Percentiles rank a stretch among this genome's conserved stretches.
Conservation (phyloP, 2,888 invertebrate species). For the Oxyteleia sp. region DNA sequence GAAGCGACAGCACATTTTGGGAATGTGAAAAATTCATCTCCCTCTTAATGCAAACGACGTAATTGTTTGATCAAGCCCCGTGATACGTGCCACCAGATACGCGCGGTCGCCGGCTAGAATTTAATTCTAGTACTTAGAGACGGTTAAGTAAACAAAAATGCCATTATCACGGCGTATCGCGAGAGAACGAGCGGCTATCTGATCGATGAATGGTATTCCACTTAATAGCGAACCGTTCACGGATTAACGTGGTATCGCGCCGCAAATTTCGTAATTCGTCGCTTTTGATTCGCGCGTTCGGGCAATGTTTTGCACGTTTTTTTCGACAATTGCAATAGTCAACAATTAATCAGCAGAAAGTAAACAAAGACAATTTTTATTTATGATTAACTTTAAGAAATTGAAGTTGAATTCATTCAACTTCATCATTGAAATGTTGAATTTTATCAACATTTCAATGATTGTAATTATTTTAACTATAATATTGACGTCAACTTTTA, state of each 20-base stretch:
- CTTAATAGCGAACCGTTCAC: constrained; percentile 64
- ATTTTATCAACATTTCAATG: too few relatives aligned
- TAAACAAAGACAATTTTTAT: too few relatives aligned
- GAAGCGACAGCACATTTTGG: background rate
- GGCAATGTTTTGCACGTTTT: background rate
- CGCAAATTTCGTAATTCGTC: constrained; percentile 42
- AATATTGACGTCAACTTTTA: too few relatives aligned
- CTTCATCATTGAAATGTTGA: too few relatives aligned
- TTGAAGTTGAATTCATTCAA: too few relatives aligned
- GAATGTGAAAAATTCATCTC: constrained; percentile 43
- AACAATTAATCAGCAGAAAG: too few relatives aligned
- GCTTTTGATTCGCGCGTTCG: constrained; percentile 4
- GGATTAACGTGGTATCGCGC: constrained; percentile 68
- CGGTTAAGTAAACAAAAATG: constrained; percentile 52
- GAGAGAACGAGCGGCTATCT: constrained; percentile 48
- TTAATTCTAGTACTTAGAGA: constrained; percentile 55
- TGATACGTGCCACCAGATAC: constrained; percentile 46
- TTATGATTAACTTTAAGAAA: too few relatives aligned
- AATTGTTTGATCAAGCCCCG: constrained; percentile 48
- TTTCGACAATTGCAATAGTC: too few relatives aligned
- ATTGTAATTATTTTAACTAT: too few relatives aligned
- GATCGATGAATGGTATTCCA: constrained; percentile 75
- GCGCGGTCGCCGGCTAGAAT: constrained; percentile 34
- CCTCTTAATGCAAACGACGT: constrained; percentile 47
- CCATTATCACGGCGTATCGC: constrained; percentile 53